These are phyloP conservation scores for Tanaodytes sp. DNA, from an alignment of 2,888 invertebrate genomes.

Conservation along the genomic window DNA sequence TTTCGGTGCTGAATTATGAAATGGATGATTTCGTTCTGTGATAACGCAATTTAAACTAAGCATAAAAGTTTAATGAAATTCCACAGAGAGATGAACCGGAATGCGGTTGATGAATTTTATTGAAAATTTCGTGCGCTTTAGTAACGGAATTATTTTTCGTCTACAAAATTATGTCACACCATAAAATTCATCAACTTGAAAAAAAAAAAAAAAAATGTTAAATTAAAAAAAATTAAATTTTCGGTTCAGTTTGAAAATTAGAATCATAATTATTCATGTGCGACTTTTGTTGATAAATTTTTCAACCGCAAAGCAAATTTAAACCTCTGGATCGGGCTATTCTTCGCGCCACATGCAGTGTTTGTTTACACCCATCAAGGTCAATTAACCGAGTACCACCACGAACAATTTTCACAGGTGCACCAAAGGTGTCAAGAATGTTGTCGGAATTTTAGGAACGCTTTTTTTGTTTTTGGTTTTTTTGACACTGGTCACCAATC, in stretches of 20 bases:
- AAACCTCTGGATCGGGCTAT: no score
- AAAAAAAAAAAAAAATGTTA: no score
- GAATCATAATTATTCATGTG: no score
- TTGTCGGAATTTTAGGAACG: no score
- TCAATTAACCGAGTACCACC: constrained; percentile 18
- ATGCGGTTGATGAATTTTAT: constrained; percentile 1
- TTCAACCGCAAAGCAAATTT: no score
- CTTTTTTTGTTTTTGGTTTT: no score
- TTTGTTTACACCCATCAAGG: constrained; percentile 40
- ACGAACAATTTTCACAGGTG: not conserved
- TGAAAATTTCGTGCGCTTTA: not conserved
- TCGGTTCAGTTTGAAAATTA: no score
- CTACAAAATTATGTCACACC: constrained; percentile 11
- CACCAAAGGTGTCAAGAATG: not conserved
- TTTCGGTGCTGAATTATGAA: no score
- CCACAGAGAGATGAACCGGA: constrained; percentile 12
- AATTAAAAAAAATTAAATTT: no score
- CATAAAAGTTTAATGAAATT: constrained; percentile 26
- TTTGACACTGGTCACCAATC: constrained; percentile 26
- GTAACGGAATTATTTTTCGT: constrained; percentile 2
- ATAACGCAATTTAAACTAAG: constrained; percentile 7
- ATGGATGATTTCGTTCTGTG: not conserved
- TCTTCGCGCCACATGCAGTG: constrained; percentile 5
- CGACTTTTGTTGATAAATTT: no score
- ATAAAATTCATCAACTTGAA: no score